phyloP scores from a whole-genome alignment of 2,113 vertebrate species.

The Craseonycteris thonglongyai region DNA sequence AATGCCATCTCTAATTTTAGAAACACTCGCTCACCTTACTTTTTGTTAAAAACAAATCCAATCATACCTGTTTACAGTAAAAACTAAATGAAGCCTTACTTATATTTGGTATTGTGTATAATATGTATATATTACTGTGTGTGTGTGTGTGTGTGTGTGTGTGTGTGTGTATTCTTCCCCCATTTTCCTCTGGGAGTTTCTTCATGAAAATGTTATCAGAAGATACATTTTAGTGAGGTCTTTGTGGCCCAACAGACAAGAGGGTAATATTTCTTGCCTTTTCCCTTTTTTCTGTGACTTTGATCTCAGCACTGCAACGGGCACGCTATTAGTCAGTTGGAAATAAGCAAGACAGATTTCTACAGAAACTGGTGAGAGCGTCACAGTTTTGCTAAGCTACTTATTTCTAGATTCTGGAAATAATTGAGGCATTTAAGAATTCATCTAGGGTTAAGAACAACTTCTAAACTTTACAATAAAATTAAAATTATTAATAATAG shows the following conservation, averaged over 20 bases:
- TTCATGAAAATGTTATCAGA: not conserved
- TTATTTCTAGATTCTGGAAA: not conserved
- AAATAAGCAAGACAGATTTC: not conserved
- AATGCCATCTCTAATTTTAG: not conserved
- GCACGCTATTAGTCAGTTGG: rapidly evolving
- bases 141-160: not conserved
- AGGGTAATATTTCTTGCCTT: not conserved
- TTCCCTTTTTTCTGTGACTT: not conserved
- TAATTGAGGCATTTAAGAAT: no score
- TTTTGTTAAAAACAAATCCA: not conserved
- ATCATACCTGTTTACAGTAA: not conserved
- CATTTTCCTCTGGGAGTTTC: not conserved
- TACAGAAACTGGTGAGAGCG: rapidly evolving
- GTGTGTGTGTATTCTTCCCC: no score
- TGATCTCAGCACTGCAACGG: rapidly evolving
- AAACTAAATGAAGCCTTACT: not conserved
- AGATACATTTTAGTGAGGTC: not conserved
- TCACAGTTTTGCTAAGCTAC: rapidly evolving
- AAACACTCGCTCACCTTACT: not conserved
- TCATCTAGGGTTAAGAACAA: not conserved
- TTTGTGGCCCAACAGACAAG: no score
- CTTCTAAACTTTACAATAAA: not conserved
- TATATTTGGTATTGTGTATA: not conserved
- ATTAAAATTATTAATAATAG: not conserved
- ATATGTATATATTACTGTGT: not conserved